Base-by-base conservation (phyloP, 2,797 vertebrate species). In the Syngnathus rostellatus region DNA sequence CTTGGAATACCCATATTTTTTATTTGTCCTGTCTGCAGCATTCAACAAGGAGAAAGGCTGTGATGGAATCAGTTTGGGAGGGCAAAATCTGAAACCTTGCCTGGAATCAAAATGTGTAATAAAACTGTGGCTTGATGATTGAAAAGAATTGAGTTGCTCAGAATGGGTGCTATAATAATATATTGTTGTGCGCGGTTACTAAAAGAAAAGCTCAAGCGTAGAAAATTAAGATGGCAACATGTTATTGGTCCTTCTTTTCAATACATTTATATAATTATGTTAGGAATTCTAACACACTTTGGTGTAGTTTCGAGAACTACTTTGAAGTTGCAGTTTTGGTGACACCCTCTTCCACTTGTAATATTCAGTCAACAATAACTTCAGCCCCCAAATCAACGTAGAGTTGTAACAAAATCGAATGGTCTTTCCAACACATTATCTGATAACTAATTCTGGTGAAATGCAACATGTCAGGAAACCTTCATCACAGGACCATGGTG, bases 401-500 rank as follows among this genome's bases (percentile, higher is more conserved):
- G 51, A 23, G 51, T 8, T 57, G 14, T 2, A 31, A 31, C 1
- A 37, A 31, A 57, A 57, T 57, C 0, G 7, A 23, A 41, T 6
- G 12, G 23, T 55, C 53, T 25, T 55, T 11, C 53, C 10, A 25
- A 38, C 55, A 1, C 1, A 8, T 39, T 39, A 57, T 57, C 12
- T 5, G 10, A 6, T 5, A 39, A 9, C 12, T 60, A 65, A 51
- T 72, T 65, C 31, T 21, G 21, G 19, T 59, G 25, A 72, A 64
- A 73, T 68, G 63, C 50, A 68, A 75, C 77, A 2, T 61, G n/a
- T 12, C 21, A 45, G 60, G 12, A 16, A 57, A 57, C 31, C 60
- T 62, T 12, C 12, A 25, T 2, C 10, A 43, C 0, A 11, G 40
- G 10, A 3, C n/a, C 40, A 43, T 43, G 21, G 5, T 43, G 21